These are phyloP conservation scores for Plodia interpunctella DNA, from an alignment of 1,140 invertebrate species.

Conservation along the genomic window DNA sequence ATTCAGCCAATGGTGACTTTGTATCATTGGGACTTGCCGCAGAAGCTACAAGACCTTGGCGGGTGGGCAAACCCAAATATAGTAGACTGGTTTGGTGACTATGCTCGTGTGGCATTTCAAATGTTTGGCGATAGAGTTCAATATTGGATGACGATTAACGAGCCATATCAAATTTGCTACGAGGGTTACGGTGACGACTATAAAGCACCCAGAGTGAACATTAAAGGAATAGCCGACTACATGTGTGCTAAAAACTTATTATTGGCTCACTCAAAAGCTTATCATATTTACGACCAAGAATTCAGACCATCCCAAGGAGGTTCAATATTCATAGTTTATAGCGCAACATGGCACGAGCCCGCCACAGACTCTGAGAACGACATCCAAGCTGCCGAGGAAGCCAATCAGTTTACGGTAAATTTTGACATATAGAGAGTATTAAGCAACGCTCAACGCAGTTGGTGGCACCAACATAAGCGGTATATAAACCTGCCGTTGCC, in stretches of 20 bases:
- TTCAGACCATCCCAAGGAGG: slow-evolving; percentile 50
- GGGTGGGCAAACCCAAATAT: slow-evolving; percentile 82
- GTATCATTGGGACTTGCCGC: slow-evolving; percentile 83
- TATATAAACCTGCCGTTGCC: no score
- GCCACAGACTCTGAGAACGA: slow-evolving; percentile 56
- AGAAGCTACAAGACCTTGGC: slow-evolving; percentile 79
- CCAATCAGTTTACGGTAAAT: slow-evolving; percentile 63
- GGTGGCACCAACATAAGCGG: no score
- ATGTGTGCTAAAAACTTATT: slow-evolving; percentile 54
- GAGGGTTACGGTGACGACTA: slow-evolving; percentile 75
- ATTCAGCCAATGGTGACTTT: slow-evolving; percentile 80
- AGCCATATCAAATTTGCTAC: slow-evolving; percentile 79
- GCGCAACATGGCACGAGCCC: slow-evolving; percentile 68
- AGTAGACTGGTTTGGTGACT: slow-evolving; percentile 80
- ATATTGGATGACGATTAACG: slow-evolving; percentile 84
- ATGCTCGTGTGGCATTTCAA: slow-evolving; percentile 77
- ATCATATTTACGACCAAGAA: slow-evolving; percentile 78
- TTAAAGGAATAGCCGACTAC: slow-evolving; percentile 75
- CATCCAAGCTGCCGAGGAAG: slow-evolving; percentile 66
- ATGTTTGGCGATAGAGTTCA: slow-evolving; percentile 81
- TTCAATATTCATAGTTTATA: slow-evolving; percentile 75
- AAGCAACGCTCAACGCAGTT: no score
- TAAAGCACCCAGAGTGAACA: slow-evolving; percentile 71
- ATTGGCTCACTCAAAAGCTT: slow-evolving; percentile 62
- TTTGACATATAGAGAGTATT: slow-evolving; percentile 15